A percentile compares a stretch with the other conserved stretches of the same genome.
phyloP scores from a whole-genome alignment of 2,888 invertebrate species.

The Diabrotica balteata region DNA sequence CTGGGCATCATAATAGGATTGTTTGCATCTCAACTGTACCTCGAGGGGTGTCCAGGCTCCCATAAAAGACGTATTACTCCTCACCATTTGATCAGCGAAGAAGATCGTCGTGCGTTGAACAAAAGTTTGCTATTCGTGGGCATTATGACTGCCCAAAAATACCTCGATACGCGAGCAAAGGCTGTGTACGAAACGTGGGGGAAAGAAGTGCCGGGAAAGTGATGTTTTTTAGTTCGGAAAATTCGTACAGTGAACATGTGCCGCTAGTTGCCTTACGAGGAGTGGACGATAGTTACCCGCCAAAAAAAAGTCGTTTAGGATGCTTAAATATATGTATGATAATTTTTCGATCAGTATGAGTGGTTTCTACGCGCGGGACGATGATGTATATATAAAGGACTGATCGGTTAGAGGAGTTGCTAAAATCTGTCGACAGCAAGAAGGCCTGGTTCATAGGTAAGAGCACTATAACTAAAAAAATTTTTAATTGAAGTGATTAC shows the following conservation, averaged over 20 bases:
- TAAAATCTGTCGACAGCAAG: constrained; percentile 87
- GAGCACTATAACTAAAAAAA: too few relatives aligned
- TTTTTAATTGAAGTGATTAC: too few relatives aligned
- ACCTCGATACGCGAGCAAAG: constrained; percentile 84
- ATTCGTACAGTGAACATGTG: constrained; percentile 69
- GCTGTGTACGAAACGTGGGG: constrained; percentile 97
- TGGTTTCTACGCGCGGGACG: constrained; percentile 99
- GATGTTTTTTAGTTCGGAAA: constrained; percentile 88
- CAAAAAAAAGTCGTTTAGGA: constrained; percentile 97
- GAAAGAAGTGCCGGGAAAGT: constrained; percentile 83
- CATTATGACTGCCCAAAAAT: constrained; percentile 96
- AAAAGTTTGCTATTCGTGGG: constrained; percentile 79
- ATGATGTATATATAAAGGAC: constrained; percentile 95
- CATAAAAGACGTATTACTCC: constrained; percentile 22
- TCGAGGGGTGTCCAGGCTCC: constrained; percentile 29
- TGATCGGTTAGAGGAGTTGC: constrained; percentile 80
- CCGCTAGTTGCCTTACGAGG: constrained; percentile 84
- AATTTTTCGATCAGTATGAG: constrained; percentile 73
- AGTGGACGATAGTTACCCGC: constrained; percentile 97
- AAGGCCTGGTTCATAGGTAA: constrained; percentile 84
- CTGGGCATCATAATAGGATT: constrained; percentile 53
- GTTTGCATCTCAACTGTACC: constrained; percentile 45
- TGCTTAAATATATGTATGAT: constrained; percentile 95
- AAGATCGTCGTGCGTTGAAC: constrained; percentile 37
- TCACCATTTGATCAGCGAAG: constrained; percentile 32